Conservation (phyloP, 2,113 vertebrate genomes). For the Antigone vipio region DNA sequence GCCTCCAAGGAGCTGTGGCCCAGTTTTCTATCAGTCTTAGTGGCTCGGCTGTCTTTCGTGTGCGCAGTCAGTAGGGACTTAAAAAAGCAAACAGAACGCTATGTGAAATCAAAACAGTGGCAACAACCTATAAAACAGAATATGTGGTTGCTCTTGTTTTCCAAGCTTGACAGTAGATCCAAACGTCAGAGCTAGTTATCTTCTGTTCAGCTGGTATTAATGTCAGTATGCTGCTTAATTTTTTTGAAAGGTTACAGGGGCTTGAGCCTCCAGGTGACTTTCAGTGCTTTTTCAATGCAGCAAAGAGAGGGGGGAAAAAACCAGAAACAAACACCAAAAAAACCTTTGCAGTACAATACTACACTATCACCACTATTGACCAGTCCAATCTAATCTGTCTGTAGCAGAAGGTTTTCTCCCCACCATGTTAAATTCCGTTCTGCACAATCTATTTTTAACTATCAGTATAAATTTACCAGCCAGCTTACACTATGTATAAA, state of each 20-base stretch:
- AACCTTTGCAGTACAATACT: background rate
- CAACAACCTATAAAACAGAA: background rate
- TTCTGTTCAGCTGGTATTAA: background rate
- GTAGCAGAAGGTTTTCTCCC: background rate
- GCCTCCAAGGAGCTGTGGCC: background rate
- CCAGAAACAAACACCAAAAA: background rate
- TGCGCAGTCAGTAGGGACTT: background rate
- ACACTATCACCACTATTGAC: background rate
- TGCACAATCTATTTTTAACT: background rate
- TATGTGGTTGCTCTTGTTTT: background rate
- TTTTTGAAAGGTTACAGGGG: background rate
- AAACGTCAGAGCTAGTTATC: background rate
- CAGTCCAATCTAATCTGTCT: background rate
- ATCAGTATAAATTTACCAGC: background rate
- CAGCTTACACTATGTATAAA: background rate
- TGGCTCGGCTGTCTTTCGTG: background rate
- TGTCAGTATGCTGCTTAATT: background rate
- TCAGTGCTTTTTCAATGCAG: background rate
- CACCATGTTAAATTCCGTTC: background rate
- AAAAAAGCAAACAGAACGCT: background rate
- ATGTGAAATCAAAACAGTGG: background rate
- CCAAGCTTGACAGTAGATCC: background rate
- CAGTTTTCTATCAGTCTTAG: background rate
- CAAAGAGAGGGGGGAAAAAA: background rate
- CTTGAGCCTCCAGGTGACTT: background rate